These are phyloP conservation scores for Cladopsammia gracilis DNA, from an alignment of 64 coral and sea anemone genomes.

Conservation along the genomic window DNA sequence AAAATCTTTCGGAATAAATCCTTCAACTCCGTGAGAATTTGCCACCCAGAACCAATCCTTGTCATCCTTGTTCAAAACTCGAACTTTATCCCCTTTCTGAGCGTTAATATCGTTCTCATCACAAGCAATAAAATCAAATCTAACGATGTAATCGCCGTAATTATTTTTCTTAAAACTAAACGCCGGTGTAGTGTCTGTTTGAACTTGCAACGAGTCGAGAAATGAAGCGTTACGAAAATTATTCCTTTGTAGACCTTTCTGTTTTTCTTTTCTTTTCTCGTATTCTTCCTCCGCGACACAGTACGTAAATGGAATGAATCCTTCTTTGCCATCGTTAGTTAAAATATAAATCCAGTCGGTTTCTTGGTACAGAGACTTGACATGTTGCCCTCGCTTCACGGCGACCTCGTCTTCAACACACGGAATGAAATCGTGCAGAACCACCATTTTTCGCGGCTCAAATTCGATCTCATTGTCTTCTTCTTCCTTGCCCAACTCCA, in stretches of 20 bases:
- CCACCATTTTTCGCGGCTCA: slow-evolving; percentile 93
- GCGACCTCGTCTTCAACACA: slow-evolving; percentile 96
- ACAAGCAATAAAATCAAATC: slow-evolving; percentile 83
- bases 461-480: slow-evolving; percentile 70
- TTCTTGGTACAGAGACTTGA: slow-evolving; percentile 93
- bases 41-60: slow-evolving; percentile 94
- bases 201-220: slow-evolving; percentile 38
- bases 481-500: slow-evolving; percentile 31
- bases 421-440: slow-evolving; percentile 94
- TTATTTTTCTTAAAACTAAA: slow-evolving; percentile 88
- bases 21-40: slow-evolving; percentile 71
- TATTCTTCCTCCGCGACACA: slow-evolving; percentile 88
- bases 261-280: slow-evolving; percentile 87
- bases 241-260: slow-evolving; percentile 53
- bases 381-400: slow-evolving; percentile 87
- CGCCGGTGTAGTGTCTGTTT: slow-evolving; percentile 37
- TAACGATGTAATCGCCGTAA: slow-evolving; percentile 83
- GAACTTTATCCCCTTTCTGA: slow-evolving; percentile 83
- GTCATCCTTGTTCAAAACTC: slow-evolving; percentile 93
- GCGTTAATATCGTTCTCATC: slow-evolving; percentile 91
- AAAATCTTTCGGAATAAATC: slow-evolving; percentile 96
- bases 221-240: slow-evolving; percentile 60
- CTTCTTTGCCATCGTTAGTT: slow-evolving; percentile 80
- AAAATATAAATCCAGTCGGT: slow-evolving; percentile 93
- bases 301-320: slow-evolving; percentile 95